phyloP scores from a whole-genome alignment of 2,797 vertebrate species.

The Ammospiza maritima region DNA sequence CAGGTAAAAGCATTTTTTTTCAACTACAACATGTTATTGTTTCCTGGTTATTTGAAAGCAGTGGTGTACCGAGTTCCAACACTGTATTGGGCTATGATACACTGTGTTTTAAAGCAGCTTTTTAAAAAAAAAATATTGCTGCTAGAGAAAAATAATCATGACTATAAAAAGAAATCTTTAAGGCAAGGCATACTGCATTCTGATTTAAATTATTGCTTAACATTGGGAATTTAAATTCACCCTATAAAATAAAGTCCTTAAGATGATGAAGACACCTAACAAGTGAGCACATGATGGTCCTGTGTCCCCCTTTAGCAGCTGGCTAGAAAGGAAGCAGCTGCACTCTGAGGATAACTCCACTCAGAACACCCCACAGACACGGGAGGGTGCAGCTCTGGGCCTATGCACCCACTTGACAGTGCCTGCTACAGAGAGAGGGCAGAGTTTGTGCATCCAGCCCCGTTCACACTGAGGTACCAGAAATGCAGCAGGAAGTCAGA shows the following conservation, averaged over 20 bases:
- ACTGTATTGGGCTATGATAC: neutral
- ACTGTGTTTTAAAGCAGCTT: neutral
- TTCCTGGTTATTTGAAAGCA: neutral
- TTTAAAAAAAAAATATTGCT: neutral
- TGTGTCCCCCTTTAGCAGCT: neutral
- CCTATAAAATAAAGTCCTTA: neutral
- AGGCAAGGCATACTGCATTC: neutral
- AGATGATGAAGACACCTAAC: neutral
- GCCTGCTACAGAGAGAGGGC: neutral
- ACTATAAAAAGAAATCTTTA: neutral
- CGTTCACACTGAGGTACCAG: neutral
- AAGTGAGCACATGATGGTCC: neutral
- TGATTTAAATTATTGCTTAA: neutral
- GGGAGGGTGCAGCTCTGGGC: neutral
- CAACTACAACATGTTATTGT: neutral
- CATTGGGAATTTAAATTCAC: neutral
- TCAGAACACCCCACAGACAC: accelerated
- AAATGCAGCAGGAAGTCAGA: neutral
- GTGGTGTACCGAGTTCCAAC: neutral
- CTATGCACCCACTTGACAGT: neutral
- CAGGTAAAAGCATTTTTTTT: neutral
- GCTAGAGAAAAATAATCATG: neutral
- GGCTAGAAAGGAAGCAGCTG: neutral
- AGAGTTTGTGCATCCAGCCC: neutral
- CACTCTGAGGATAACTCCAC: neutral